A percentile compares a stretch with the other conserved stretches of the same genome.
Conservation (phyloP, 2,888 invertebrate species). For the Thyatira batis region DNA sequence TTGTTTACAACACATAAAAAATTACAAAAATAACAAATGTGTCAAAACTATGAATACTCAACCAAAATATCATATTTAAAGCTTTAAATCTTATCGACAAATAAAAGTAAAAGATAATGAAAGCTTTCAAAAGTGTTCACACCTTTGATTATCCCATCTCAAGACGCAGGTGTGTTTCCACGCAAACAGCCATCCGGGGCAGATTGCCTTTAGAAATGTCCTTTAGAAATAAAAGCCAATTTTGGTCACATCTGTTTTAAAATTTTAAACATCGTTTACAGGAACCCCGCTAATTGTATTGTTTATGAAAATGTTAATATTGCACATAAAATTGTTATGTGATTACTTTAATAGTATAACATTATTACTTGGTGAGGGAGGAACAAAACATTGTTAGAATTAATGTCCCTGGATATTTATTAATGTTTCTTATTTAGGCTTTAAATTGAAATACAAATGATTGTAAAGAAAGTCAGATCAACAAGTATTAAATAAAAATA, state of each 20-base stretch:
- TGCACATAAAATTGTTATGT: constrained; percentile 10
- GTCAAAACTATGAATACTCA: too few relatives aligned
- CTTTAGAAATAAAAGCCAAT: constrained; percentile 38
- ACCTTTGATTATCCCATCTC: constrained; percentile 13
- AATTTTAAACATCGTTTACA: constrained; percentile 21
- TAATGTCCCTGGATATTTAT: too few relatives aligned
- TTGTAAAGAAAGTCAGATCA: too few relatives aligned
- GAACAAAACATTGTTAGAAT: too few relatives aligned
- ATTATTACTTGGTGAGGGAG: too few relatives aligned
- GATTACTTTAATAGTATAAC: constrained; percentile 2
- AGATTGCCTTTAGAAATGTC: constrained; percentile 38
- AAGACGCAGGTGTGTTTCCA: constrained; percentile 20
- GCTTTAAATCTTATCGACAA: neutral
- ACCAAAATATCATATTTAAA: constrained; percentile 9
- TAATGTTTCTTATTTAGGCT: too few relatives aligned
- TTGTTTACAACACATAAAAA: too few relatives aligned
- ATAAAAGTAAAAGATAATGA: neutral
- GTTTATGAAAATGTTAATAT: constrained; percentile 18
- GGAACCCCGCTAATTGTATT: constrained; percentile 17
- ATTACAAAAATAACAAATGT: too few relatives aligned
- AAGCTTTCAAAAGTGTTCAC: constrained; percentile 5
- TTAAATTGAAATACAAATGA: too few relatives aligned
- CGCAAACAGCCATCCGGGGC: constrained; percentile 6
- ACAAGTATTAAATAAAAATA: too few relatives aligned
- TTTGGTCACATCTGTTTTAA: constrained; percentile 42